These are phyloP conservation scores for Anguilla japonica DNA, from an alignment of 2,113 vertebrate genomes.

Conservation along the genomic window DNA sequence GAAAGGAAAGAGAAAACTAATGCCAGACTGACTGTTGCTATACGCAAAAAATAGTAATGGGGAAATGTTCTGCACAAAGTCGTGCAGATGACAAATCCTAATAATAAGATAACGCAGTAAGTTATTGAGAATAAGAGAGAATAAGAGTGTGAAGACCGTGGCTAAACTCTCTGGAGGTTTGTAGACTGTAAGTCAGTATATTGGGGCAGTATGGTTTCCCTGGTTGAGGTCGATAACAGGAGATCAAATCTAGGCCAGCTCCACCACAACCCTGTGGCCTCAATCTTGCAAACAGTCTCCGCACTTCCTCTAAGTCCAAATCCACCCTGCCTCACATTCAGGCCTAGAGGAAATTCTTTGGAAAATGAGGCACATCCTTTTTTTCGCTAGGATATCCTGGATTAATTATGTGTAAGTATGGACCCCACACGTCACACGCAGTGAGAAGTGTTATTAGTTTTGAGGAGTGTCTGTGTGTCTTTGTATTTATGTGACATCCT, in stretches of 20 bases:
- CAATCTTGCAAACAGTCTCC: slow-evolving; percentile 29
- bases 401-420: slow-evolving; percentile 34
- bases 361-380: slow-evolving; percentile 47
- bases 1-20: background rate
- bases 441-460: slow-evolving; percentile 12
- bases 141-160: background rate
- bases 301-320: slow-evolving; percentile 15
- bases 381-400: slow-evolving; percentile 42
- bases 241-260: slow-evolving; percentile 20
- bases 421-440: slow-evolving; percentile 32
- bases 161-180: slow-evolving; percentile 8
- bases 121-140: too few species aligned
- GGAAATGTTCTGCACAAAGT: background rate
- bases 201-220: background rate
- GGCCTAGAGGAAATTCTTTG: slow-evolving; percentile 42
- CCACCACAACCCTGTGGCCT: background rate
- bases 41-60: background rate
- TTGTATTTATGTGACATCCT: background rate
- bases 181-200: background rate
- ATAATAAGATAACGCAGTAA: slow-evolving; percentile 4
- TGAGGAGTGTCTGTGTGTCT: slow-evolving; percentile 16
- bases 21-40: background rate
- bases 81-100: background rate
- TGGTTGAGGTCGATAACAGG: slow-evolving; percentile 16
- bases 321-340: background rate